Percentiles rank a stretch among this genome's conserved stretches.
phyloP scores from a whole-genome alignment of 2,797 vertebrate species.

The Mus caroli region DNA sequence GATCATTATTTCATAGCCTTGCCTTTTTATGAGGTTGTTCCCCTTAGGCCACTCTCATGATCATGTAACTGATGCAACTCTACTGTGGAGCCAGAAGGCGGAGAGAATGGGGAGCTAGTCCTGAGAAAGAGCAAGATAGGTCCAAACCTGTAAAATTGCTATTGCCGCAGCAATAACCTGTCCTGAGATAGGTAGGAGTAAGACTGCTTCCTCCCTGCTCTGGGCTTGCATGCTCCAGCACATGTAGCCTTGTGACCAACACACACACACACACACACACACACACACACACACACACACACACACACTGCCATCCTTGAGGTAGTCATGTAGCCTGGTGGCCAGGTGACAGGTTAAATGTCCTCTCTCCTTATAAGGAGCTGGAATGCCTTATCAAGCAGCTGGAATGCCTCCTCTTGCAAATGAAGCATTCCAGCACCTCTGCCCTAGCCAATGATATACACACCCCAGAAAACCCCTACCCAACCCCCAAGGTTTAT shows the following conservation, averaged over 20 bases:
- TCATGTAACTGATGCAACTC: neutral
- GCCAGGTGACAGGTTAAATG: neutral
- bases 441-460: neutral
- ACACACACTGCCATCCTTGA: neutral
- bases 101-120: neutral
- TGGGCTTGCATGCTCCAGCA: neutral
- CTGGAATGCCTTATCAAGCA: no score
- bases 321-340: neutral
- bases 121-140: neutral
- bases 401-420: neutral
- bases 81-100: neutral
- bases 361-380: neutral
- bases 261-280: no score
- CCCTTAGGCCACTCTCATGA: neutral
- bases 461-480: neutral
- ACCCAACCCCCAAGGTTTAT: neutral
- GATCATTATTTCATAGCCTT: neutral
- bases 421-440: neutral
- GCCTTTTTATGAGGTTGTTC: neutral
- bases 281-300: no score
- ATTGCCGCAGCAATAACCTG: no score
- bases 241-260: neutral
- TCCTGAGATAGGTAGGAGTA: neutral
- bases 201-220: neutral
- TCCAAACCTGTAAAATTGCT: neutral